Base-by-base conservation (phyloP, 2,888 invertebrate species). In the Brachynemurus nebulosus region DNA sequence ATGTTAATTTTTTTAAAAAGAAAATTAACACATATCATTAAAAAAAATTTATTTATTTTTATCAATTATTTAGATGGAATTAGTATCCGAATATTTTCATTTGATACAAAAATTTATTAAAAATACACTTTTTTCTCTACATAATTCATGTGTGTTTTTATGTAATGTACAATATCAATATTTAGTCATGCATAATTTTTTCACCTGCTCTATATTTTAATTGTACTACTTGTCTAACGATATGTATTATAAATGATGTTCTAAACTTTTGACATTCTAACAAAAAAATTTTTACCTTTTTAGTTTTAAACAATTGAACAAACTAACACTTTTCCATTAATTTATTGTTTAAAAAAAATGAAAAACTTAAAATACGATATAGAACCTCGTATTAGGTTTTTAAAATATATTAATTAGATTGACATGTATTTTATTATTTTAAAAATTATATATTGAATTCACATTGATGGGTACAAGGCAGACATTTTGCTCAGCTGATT, bases 341-440 rank as follows among this genome's bases (percentile, higher is more conserved):
- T 36, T n/a, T 18, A 36, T 14, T 36, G 18, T 30, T 30, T 8
- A 16, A 4, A 18, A 12, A 30, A n/a, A 30, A n/a, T 30, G n/a
- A 9, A 30, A 30, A 30, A 4, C 30, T 3, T 12, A 12, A n/a
- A 27, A 44, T 44, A 44, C 44, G 44, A 44, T 44, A 27, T 38
- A 38, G 19, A 44, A 30, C 44, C 44, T 44, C 44, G 44, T 44
- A 44, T 44, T 20, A 44, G 44, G 44, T 27, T 44, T 17, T 25
- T 11, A 16, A 36, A 37, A 37, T 19, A 11, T 19, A 20, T 37
- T 3, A n/a, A n/a, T 37, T 37, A 37, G n/a, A 20, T 19, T 37
- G n/a, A 30, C n/a, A 11, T 27, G 6, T 27, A 3, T 27, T n/a
- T 27, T 27, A 27, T 27, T 30, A 12, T 30, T 30, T 8, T 8